Base-by-base conservation (phyloP, 2,113 vertebrate genomes). In the Syngnathus scovelli region DNA sequence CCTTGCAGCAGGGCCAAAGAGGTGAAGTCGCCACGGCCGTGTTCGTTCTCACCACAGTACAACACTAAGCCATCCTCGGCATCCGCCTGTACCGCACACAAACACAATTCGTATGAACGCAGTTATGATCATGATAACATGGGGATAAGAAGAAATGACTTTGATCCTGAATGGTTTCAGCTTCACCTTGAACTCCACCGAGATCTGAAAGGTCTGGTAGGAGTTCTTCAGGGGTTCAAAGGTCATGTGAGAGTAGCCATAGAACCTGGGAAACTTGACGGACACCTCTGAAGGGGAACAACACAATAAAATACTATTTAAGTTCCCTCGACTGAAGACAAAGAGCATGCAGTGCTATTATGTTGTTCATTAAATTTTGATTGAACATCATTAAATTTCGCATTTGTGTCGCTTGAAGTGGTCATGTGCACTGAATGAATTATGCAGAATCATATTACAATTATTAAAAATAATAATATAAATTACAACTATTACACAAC, bases 161-260 rank as follows among this genome's bases (percentile, higher is more conserved):
- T 58, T 1, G 3, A 27, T 13, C 36, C 19, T 33, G 27, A 33
- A 33, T 33, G 27, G 27, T 11, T 1, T 1, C 4, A 10, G 12
- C 85, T 90, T 75, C 91, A 96, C 96, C 92, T 93, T 94, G 80
- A 99, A 98, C 89, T 99, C 95, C 77, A 98, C 60, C 36, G 91
- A 93, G 84, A 99, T 95, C 79, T 95, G 94, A 88, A 98, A 96
- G 6, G 83, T 93, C 87, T 96, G 94, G 70, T 96, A 96, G 16
- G 97, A 96, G 77, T 96, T 96, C 85, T 95, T 98, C 80, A 99
- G 86, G 0, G 95, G 95, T 78, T 98, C 95, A 90, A 98, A 96
- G 33, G 94, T 95, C 84, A 98, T 89, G 66, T 95, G 95, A n/a
- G 96, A 99, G 75, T 94, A 91, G 13, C 95, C 94, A 52, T 88